Base-by-base conservation (phyloP, 2,888 invertebrate species). In the Cryptophagus acutangulus region DNA sequence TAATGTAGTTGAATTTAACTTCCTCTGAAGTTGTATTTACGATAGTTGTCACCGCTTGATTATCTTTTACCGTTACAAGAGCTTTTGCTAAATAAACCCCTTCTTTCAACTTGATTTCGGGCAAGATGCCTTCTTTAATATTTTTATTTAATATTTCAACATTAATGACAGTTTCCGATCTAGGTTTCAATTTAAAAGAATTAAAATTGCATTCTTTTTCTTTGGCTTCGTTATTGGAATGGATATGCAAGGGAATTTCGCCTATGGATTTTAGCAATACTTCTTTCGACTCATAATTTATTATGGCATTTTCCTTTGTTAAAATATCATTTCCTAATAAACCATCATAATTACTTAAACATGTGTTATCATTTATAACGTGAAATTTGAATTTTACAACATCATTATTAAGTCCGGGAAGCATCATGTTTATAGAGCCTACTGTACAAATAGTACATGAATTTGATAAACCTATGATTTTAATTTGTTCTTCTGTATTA, bases 81-180 rank as follows among this genome's bases (percentile, higher is more conserved):
- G 36, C 36, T 40, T 41, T 38, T 14, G 48, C 40, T 33, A 44
- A 33, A 38, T 37, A 48, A 24, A 52, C 45, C 14, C 41, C 46
- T 17, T 48, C 41, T 3, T 18, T 20, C 18, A 51, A 43, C 20
- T 34, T 3, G 8, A 46, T 35, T 29, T 52, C 46, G 5, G 48
- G 46, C 29, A 40, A 45, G 13, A 52, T 46, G 16, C 52, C 52
- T 41, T 50, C 36, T 20, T 33, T 35, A 25, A 49, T 38, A 17
- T 51, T 18, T 8, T 16, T 8, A 41, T 52, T 51, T 17, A 39
- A 17, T 29, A 53, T 36, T 12, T 46, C 30, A 6, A 53, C 40
- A 41, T 53, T 36, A 18, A 54, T 37, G n/a, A 51, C 25, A 10
- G 48, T 45, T 48, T 53, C 52, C 9, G 41, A 45, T 24, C 50